Conservation (phyloP, 2,113 vertebrate species). For the Cygnus buccinator region DNA sequence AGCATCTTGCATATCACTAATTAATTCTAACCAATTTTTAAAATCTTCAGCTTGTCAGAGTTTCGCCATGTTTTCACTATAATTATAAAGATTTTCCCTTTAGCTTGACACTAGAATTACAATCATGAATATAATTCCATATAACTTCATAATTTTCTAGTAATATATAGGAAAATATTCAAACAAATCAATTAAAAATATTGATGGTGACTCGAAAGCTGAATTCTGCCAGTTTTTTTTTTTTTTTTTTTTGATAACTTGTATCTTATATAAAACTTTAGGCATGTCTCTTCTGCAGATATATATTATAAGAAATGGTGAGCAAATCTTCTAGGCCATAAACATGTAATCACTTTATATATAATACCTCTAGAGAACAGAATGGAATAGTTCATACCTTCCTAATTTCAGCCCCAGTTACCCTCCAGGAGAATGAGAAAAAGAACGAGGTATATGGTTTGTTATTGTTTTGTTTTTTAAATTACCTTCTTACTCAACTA, state of each 20-base stretch:
- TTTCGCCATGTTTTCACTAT: neutral
- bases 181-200: neutral
- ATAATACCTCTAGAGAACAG: neutral
- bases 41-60: neutral
- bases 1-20: neutral
- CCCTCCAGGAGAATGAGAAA: neutral
- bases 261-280: neutral
- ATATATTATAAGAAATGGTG: neutral
- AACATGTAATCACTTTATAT: neutral
- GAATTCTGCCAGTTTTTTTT: neutral
- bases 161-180: neutral
- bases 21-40: neutral
- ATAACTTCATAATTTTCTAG: neutral
- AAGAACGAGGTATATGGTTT: slow-evolving; percentile 2
- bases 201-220: neutral
- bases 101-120: neutral
- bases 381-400: neutral
- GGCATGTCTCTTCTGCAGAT: neutral
- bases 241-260: neutral
- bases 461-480: neutral
- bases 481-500: slow-evolving; percentile 3
- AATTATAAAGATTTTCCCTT: neutral
- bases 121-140: neutral
- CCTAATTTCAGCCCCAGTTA: slow-evolving; percentile 5
- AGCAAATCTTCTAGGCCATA: neutral